These are phyloP conservation scores for Dione vanillae DNA, from an alignment of 2,888 invertebrate species.

Conservation along the genomic window DNA sequence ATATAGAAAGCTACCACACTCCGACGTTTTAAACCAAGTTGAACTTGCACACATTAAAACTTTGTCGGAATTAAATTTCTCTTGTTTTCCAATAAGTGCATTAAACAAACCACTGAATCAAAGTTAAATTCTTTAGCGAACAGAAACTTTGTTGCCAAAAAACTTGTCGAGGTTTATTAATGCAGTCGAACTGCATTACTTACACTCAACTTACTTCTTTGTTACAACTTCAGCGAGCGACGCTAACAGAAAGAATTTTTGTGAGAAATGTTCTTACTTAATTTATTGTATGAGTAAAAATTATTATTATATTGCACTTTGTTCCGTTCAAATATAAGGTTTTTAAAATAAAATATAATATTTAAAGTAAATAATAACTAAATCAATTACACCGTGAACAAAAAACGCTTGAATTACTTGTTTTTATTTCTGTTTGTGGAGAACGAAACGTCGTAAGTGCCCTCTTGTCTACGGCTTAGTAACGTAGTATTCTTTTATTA, in stretches of 20 bases:
- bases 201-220: slow-evolving; percentile 65
- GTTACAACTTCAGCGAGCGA: slow-evolving; percentile 49
- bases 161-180: slow-evolving; percentile 72
- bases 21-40: slow-evolving; percentile 19
- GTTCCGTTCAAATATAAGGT: background rate
- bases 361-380: background rate
- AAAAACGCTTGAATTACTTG: no score
- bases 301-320: background rate
- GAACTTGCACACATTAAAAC: slow-evolving; percentile 35
- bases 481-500: no score
- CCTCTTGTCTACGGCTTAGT: no score
- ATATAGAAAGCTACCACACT: background rate
- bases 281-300: slow-evolving; percentile 2
- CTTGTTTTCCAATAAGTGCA: slow-evolving; percentile 49
- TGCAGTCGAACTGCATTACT: slow-evolving; percentile 70
- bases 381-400: no score
- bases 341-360: background rate
- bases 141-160: slow-evolving; percentile 70
- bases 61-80: slow-evolving; percentile 44
- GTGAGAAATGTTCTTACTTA: slow-evolving; percentile 22
- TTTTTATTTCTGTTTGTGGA: no score
- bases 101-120: slow-evolving; percentile 50
- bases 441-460: no score
- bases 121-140: slow-evolving; percentile 54
- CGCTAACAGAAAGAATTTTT: slow-evolving; percentile 27